Base-by-base conservation (phyloP, 2,113 vertebrate genomes). In the Gracilinanus agilis region DNA sequence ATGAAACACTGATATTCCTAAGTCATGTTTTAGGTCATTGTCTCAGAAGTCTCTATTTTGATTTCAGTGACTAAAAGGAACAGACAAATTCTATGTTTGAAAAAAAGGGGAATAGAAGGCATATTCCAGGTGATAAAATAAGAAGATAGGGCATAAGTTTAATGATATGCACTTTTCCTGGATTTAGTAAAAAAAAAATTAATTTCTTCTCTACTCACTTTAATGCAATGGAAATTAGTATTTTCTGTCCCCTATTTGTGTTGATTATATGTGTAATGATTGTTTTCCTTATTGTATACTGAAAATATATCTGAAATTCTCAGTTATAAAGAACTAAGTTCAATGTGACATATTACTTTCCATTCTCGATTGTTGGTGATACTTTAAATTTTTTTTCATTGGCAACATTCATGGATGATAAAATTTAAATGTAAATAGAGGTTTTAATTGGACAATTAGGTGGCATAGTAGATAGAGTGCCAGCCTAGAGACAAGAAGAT, bases 341-440 rank as follows among this genome's bases (percentile, higher is more conserved):
- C 55, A 95, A 94, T 92, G 88, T 92, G 83, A 58, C 93, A 56
- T 94, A 96, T 97, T 96, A 91, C 93, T 96, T 96, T 93, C 90
- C 92, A 96, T 95, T 92, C 92, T 96, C 93, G 96, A 96, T 67
- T 53, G 34, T 34, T 83, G 55, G 54, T 94, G 92, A 89, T 90
- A 67, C 90, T 93, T 97, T 94, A 94, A 94, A 98, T 96, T 91
- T 93, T 89, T 92, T 97, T 95, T 94, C 96, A 56, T 40, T 44
- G 34, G 44, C 13, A 94, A 93, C 94, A 96, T 98, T 97, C 97
- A 94, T 24, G 49, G 91, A 92, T 67, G 94, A 97, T 94, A 96
- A 96, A 97, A 93, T 92, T 90, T 75, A 96, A 97, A 97, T 94
- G 95, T 97, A 97, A 98, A 96, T 91, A 5, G n/a, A n/a, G n/a